A percentile compares a stretch with the other conserved stretches of the same genome.
phyloP scores from a whole-genome alignment of 2,113 vertebrate genomes.

The Morphnarchus princeps region DNA sequence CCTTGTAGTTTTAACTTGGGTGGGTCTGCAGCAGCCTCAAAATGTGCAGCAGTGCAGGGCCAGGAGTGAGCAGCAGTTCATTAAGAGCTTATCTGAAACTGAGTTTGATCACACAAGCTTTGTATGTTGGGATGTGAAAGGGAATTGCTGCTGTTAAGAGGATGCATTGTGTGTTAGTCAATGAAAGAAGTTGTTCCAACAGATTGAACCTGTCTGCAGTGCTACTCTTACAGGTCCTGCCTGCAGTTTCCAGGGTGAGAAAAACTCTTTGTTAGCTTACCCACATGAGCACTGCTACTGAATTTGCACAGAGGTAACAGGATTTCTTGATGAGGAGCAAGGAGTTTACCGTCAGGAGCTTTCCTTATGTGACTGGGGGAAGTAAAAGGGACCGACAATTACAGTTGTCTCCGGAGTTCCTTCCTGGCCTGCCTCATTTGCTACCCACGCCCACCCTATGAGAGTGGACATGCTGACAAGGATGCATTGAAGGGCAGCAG shows the following conservation, averaged over 20 bases:
- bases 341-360: background rate
- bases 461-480: background rate
- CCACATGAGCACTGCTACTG: background rate
- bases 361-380: background rate
- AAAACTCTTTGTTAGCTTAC: background rate
- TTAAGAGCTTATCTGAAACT: background rate
- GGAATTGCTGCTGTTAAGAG: background rate
- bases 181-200: background rate
- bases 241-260: background rate
- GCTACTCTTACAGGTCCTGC: background rate
- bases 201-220: background rate
- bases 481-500: background rate
- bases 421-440: background rate
- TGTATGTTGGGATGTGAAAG: background rate
- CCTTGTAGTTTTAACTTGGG: background rate
- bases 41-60: background rate
- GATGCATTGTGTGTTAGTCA: background rate
- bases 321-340: background rate
- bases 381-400: background rate
- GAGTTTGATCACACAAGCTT: background rate
- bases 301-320: background rate
- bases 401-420: background rate
- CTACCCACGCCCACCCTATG: rapidly evolving
- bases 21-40: background rate
- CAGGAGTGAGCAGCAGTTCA: background rate